Evolutionary conservation across 2,113 vertebrate species (phyloP).

Genomic region (Pseudopipra pipra): DNA sequence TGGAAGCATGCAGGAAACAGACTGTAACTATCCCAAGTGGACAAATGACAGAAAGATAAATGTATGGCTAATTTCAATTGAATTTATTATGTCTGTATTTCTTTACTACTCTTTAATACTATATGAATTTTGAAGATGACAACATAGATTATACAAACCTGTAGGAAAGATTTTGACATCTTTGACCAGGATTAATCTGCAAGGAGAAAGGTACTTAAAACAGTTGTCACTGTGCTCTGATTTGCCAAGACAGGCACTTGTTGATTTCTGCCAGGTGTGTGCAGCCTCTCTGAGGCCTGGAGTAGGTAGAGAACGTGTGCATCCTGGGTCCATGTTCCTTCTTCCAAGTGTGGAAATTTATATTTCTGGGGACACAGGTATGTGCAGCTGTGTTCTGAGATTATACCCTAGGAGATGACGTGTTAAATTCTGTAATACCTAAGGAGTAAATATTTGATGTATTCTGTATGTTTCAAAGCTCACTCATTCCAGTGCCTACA

Average conservation of each 20-base stretch:
- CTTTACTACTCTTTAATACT: not conserved
- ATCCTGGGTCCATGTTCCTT: not conserved
- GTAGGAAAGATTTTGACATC: not conserved
- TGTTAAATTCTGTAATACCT: not conserved
- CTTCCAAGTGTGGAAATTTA: not conserved
- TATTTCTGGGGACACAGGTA: not conserved
- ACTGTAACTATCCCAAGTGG: not conserved
- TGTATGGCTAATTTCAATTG: not conserved
- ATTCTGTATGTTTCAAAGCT: not conserved
- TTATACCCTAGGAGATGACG: not conserved
- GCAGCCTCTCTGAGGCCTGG: not conserved
- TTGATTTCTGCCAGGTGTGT: not conserved
- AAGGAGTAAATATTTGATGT: not conserved
- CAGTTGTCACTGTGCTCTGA: not conserved
- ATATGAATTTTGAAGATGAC: not conserved
- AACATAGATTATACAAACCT: not conserved
- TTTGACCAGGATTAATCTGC: not conserved
- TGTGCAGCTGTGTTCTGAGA: not conserved
- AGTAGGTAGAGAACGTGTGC: not conserved
- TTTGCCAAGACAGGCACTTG: not conserved
- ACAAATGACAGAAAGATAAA: not conserved
- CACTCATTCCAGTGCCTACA: not conserved
- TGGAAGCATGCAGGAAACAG: not conserved
- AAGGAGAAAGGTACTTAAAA: not conserved
- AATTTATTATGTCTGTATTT: not conserved